Evolutionary conservation across 2,113 vertebrate genomes (phyloP).

Genomic region (Diadophis punctatus): DNA sequence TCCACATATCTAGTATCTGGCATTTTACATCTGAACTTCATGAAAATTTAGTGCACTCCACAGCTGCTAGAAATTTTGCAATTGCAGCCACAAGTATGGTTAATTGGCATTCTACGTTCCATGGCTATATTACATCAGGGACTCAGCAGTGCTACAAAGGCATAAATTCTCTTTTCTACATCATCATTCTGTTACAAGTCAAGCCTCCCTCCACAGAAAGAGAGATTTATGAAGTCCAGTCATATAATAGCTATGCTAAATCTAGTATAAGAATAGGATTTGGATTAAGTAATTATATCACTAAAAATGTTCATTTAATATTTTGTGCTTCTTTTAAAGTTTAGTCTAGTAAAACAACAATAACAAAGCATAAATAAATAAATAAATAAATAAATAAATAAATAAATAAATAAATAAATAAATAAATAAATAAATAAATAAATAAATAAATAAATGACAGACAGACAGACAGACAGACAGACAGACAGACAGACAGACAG

Average conservation of each 20-base stretch:
- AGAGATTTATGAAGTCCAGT: background rate
- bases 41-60: background rate
- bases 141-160: background rate
- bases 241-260: background rate
- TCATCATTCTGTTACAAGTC: background rate
- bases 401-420: too few species aligned
- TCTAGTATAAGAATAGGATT: background rate
- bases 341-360: background rate
- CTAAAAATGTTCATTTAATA: background rate
- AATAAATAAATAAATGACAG: too few species aligned
- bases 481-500: background rate
- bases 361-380: background rate
- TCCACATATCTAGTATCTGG: background rate
- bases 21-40: background rate
- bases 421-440: too few species aligned
- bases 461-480: background rate
- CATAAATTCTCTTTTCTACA: background rate
- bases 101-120: background rate
- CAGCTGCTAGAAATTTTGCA: background rate
- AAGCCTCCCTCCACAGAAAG: background rate
- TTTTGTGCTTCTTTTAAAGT: background rate
- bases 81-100: background rate
- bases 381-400: too few species aligned
- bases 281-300: background rate
- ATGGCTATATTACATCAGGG: background rate